Conservation (phyloP, 2,888 invertebrate genomes). For the Drosophila engyochracea region DNA sequence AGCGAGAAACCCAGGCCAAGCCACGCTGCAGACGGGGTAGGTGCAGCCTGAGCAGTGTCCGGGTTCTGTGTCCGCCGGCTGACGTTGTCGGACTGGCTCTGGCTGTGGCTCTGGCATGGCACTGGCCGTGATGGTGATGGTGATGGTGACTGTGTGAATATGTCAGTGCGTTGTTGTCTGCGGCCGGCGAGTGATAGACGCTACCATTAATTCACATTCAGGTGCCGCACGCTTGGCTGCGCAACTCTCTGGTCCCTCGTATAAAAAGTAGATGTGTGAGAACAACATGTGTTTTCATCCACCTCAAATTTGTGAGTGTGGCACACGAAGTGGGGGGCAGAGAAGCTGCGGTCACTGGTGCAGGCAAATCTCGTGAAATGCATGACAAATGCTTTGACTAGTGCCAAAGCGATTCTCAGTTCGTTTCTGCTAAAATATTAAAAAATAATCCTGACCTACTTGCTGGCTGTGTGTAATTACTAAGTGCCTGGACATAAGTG, state of each 20-base stretch:
- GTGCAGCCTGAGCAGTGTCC: conserved; percentile 11
- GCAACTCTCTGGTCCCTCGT: conserved; percentile 41
- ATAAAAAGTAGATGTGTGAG: conserved; percentile 27
- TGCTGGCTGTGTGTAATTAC: conserved; percentile 62
- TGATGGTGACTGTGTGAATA: conserved; percentile 61
- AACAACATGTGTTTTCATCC: conserved; percentile 71
- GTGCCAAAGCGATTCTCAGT: conserved; percentile 23
- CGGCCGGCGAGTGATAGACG: conserved; percentile 77
- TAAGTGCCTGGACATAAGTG: conserved; percentile 41
- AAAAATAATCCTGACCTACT: conserved; percentile 63
- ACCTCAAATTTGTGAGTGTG: conserved; percentile 1
- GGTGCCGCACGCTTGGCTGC: conserved; percentile 76
- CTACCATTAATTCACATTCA: conserved; percentile 81
- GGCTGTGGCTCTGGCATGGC: conserved; percentile 15
- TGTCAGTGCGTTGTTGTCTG: conserved; percentile 65
- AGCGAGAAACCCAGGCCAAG: conserved; percentile 17
- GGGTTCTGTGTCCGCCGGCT: conserved; percentile 35
- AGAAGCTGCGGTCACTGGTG: conserved; percentile 61
- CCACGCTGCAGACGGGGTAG: conserved; percentile 1
- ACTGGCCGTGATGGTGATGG: conserved; percentile 35
- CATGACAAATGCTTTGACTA: conserved; percentile 65
- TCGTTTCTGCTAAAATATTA: conserved; percentile 19
- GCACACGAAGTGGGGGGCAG: not conserved
- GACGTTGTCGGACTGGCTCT: conserved; percentile 41
- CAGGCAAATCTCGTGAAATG: conserved; percentile 68